Conservation (phyloP, 2,797 vertebrate genomes). For the Chrosomus eos region DNA sequence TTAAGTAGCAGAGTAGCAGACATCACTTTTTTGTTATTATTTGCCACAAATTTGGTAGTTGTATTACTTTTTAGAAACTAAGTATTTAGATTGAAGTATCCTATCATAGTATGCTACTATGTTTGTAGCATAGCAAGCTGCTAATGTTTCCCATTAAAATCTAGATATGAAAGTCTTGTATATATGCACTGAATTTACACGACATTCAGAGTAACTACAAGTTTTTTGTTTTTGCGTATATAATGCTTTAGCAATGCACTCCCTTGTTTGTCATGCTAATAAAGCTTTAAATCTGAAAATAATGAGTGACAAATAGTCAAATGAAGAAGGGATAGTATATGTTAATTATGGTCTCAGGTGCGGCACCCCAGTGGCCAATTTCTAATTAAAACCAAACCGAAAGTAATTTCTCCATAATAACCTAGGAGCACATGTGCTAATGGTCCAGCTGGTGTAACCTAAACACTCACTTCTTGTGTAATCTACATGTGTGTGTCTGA, state of each 20-base stretch:
- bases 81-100: neutral
- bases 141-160: neutral
- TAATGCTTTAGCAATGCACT: neutral
- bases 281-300: slow-evolving; percentile 13
- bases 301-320: slow-evolving; percentile 14
- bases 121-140: neutral
- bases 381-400: slow-evolving; percentile 29
- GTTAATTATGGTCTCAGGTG: neutral
- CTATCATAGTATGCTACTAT: neutral
- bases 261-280: slow-evolving; percentile 11
- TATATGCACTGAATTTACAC: neutral
- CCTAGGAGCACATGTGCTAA: slow-evolving; percentile 36
- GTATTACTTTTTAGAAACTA: neutral
- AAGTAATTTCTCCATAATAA: slow-evolving; percentile 35
- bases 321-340: slow-evolving; percentile 7
- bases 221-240: neutral
- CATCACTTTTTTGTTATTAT: neutral
- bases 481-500: slow-evolving; percentile 29
- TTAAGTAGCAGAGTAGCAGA: neutral
- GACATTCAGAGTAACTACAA: neutral
- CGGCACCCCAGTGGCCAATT: slow-evolving; percentile 40
- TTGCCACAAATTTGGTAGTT: neutral
- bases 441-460: slow-evolving; percentile 31
- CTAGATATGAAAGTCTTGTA: neutral
- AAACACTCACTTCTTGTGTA: neutral